Percentiles rank a stretch among this genome's conserved stretches.
Evolutionary conservation across 2,113 vertebrate species (phyloP).

Genomic region (Eclectus roratus): DNA sequence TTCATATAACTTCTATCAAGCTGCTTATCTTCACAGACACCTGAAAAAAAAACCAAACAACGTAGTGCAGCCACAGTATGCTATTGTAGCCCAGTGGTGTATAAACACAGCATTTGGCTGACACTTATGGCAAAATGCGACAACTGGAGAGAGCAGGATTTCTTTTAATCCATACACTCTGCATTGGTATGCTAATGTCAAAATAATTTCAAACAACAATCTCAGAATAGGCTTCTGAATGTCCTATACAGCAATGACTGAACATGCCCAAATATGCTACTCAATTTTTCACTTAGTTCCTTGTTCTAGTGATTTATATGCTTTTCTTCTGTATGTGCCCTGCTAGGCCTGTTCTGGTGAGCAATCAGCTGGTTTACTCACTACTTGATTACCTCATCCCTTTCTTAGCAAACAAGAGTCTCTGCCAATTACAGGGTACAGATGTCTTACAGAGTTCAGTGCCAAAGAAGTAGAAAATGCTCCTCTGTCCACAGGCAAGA

Average conservation of each 20-base stretch:
- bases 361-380: background rate
- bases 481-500: background rate
- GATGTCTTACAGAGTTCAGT: conserved; percentile 2
- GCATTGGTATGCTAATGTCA: background rate
- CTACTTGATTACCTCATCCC: conserved; percentile 20
- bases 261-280: background rate
- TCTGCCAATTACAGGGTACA: conserved; percentile 19
- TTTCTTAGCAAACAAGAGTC: conserved; percentile 15
- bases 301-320: background rate
- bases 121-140: background rate
- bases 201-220: background rate
- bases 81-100: rapidly evolving
- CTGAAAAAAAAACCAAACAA: background rate
- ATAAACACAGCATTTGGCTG: background rate
- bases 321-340: background rate
- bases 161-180: background rate
- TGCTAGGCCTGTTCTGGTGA: background rate
- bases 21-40: background rate
- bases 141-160: background rate
- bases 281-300: background rate
- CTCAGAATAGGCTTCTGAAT: background rate
- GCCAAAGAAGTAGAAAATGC: conserved; percentile 19
- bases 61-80: rapidly evolving
- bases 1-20: background rate
- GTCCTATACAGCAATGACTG: background rate